Evolutionary conservation across 2,113 vertebrate genomes (phyloP).

Genomic region (Rhynchopsitta pachyrhyncha): DNA sequence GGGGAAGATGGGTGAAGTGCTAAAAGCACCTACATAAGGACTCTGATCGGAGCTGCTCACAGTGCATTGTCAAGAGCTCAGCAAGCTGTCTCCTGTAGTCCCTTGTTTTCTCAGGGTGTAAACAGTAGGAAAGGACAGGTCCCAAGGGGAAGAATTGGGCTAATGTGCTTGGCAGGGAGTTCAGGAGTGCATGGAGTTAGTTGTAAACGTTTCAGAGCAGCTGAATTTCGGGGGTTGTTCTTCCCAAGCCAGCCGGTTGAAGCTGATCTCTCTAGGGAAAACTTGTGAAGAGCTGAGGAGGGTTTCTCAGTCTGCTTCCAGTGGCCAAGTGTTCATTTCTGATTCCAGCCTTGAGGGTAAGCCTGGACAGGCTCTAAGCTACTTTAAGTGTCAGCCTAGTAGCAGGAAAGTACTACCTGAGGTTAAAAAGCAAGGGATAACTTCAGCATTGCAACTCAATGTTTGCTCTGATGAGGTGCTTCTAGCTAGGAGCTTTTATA

Average conservation of each 20-base stretch:
- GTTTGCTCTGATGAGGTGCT: neutral
- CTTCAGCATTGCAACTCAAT: neutral
- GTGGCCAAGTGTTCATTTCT: fast-evolving
- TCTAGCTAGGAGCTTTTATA: neutral
- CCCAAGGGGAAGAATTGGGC: neutral
- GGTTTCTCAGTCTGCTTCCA: neutral
- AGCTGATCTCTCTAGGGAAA: neutral
- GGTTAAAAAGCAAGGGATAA: neutral
- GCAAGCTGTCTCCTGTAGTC: neutral
- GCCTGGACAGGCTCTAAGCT: neutral
- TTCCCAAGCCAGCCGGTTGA: neutral
- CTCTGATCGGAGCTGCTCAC: neutral
- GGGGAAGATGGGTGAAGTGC: neutral
- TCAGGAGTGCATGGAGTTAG: neutral
- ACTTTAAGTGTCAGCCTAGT: neutral
- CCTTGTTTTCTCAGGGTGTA: neutral
- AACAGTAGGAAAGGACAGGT: neutral
- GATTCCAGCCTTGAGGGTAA: neutral
- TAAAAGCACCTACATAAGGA: neutral
- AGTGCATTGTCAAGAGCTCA: neutral
- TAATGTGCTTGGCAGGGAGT: neutral
- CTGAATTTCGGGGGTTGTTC: neutral
- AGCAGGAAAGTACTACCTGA: neutral
- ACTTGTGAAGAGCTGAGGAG: neutral
- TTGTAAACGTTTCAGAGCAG: neutral